Conservation (phyloP, 2,113 vertebrate genomes). For the Lasiurus cinereus region DNA sequence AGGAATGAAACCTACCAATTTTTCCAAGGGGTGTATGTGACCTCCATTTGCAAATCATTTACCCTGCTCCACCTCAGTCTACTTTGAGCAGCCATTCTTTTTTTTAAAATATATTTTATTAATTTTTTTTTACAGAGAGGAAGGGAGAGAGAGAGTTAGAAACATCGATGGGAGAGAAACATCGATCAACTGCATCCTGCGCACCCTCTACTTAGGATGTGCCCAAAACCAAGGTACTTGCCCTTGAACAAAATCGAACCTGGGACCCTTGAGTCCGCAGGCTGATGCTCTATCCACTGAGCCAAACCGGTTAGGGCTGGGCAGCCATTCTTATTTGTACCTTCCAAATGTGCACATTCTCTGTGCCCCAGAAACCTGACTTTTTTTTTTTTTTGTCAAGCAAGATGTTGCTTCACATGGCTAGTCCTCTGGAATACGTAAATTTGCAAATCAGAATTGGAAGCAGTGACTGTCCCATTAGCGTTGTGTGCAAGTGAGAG, state of each 20-base stretch:
- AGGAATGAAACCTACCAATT: neutral
- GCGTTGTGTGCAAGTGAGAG: neutral
- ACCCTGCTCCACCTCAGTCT: neutral
- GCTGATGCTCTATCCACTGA: too few species aligned
- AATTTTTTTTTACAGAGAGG: too few species aligned
- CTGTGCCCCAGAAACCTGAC: neutral
- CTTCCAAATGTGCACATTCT: neutral
- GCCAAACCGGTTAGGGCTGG: too few species aligned
- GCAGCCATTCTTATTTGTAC: neutral
- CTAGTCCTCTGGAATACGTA: neutral
- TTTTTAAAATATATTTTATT: too few species aligned
- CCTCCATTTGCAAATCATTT: neutral
- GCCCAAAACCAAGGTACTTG: too few species aligned
- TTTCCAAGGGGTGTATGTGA: neutral
- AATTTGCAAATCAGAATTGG: slow-evolving; percentile 7
- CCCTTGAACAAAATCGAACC: too few species aligned
- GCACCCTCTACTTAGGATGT: too few species aligned
- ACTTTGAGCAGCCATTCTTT: neutral
- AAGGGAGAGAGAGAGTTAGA: too few species aligned
- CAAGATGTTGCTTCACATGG: neutral
- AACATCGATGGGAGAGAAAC: too few species aligned
- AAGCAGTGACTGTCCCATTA: neutral
- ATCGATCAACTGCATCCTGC: too few species aligned
- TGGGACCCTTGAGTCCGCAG: too few species aligned
- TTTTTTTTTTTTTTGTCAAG: rapidly evolving